Conservation (phyloP, 2,113 vertebrate species). For the Anarhynchus alexandrinus region DNA sequence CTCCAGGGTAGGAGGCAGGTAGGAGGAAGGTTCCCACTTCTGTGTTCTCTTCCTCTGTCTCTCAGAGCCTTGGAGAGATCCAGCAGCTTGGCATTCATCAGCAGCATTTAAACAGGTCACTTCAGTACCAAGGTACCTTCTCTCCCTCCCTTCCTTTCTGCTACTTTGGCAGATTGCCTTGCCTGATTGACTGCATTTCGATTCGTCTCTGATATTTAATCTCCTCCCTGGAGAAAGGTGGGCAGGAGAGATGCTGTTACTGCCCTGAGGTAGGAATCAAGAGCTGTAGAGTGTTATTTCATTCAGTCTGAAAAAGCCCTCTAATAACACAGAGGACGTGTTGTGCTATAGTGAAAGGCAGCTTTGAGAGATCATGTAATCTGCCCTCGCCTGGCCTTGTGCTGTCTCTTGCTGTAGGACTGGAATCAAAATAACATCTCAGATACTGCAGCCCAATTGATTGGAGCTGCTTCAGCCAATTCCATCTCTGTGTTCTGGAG, state of each 20-base stretch:
- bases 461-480: neutral
- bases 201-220: conserved; percentile 36
- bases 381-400: conserved; percentile 38
- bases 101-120: neutral
- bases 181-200: conserved; percentile 10
- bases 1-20: neutral
- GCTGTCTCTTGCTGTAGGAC: conserved; percentile 32
- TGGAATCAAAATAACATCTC: conserved; percentile 51
- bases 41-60: neutral
- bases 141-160: neutral
- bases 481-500: neutral
- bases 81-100: neutral
- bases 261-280: conserved; percentile 36
- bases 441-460: conserved; percentile 1
- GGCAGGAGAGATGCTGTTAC: conserved; percentile 28
- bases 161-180: conserved; percentile 34
- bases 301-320: conserved; percentile 42
- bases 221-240: conserved; percentile 44
- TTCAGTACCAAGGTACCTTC: neutral
- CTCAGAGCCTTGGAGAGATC: neutral
- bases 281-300: conserved; percentile 56
- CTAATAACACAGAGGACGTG: conserved; percentile 31
- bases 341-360: conserved; percentile 59
- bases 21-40: neutral
- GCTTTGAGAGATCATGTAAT: conserved; percentile 58